Base-by-base conservation (phyloP, 1,140 invertebrate species). In the Metaphire vulgaris region DNA sequence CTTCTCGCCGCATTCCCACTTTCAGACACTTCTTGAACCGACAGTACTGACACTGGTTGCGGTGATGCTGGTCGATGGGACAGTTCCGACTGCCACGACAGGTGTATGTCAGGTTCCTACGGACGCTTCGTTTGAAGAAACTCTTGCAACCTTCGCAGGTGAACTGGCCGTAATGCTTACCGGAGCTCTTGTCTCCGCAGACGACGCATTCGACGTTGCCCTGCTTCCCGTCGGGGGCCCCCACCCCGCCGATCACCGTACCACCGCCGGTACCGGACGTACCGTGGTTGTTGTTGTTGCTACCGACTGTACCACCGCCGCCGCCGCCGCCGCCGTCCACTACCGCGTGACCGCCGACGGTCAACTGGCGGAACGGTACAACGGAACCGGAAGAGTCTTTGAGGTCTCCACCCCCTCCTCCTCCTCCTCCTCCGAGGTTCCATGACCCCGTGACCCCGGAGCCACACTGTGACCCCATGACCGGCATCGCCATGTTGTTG, bases 1-100 rank as follows among this genome's bases (percentile, higher is more conserved):
- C 96, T 96, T 99, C 96, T 90, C 95, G 91, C 87, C 96, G 89
- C 97, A 99, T 99, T 87, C 97, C 97, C 92, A 97, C 97, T 89
- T 98, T 98, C 87, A 99, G 92, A 89, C 97, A 99, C 90, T 99
- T 99, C 89, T 95, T 96, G 80, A 99, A 91, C 80, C 97, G 90
- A 88, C 96, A 99, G 80, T 88, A 97, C 89, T 99, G 96, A 89
- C 97, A 99, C 90, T 99, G 97, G 87, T 99, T 99, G 80, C 97
- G 90, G 89, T 99, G 97, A 86, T 99, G 96, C 87, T 98, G 96
- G 88, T 99, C 96, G 82, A 99, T 97, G 76, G 96, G 96, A 87
- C 97, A 99, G 87, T 95, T 97, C 81, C 96, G 89, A 87, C 91
- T 97, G 76, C 96, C 96, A 80, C 97, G 90, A 89, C 97, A 99